Evolutionary conservation across 2,797 vertebrate species (phyloP).

Genomic region (Okamejei kenojei): DNA sequence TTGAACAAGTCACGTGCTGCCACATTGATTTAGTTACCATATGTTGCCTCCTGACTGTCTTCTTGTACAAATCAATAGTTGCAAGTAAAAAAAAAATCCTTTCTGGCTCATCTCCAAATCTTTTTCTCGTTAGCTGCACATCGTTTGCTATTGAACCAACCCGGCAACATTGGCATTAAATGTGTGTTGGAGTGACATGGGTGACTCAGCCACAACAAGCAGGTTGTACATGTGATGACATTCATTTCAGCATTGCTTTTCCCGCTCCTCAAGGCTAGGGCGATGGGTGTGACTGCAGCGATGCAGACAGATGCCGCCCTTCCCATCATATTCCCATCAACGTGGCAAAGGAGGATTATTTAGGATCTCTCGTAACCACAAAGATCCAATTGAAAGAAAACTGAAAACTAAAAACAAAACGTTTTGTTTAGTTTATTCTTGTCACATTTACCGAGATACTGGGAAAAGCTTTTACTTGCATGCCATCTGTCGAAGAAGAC

Average conservation of each 20-base stretch:
- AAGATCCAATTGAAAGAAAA: neutral
- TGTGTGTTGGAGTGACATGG: too few species aligned
- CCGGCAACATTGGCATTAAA: neutral
- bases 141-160: neutral
- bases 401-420: too few species aligned
- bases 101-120: neutral
- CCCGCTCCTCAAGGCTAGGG: neutral
- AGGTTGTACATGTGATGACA: neutral
- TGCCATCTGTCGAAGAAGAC: too few species aligned
- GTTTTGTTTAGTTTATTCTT: too few species aligned
- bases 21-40: neutral
- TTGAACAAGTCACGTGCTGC: neutral
- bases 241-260: neutral
- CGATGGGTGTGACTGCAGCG: neutral
- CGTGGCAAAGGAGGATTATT: neutral
- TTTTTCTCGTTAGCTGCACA: neutral
- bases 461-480: too few species aligned
- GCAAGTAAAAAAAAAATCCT: neutral
- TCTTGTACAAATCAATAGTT: neutral
- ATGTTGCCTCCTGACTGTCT: neutral
- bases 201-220: neutral
- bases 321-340: neutral
- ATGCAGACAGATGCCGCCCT: neutral
- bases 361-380: neutral
- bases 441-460: too few species aligned